Evolutionary conservation across 2,888 invertebrate genomes (phyloP).

Genomic region (Beris chalybata): DNA sequence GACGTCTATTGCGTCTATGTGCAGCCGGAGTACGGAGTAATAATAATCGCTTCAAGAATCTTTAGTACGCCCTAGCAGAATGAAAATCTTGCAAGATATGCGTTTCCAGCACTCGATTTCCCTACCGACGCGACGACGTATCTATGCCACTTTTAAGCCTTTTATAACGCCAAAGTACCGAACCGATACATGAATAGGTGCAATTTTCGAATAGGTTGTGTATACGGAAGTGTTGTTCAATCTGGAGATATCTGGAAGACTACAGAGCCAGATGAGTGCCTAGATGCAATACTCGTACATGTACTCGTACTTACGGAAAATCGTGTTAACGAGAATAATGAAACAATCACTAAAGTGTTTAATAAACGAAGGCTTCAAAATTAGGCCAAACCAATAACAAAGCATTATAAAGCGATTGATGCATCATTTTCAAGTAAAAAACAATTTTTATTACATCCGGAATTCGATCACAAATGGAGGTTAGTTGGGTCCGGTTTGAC

Average conservation of each 20-base stretch:
- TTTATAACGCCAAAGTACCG: not conserved
- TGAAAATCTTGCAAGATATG: not conserved
- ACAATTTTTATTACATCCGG: not conserved
- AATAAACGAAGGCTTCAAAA: not conserved
- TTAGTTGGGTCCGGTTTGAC: constrained; percentile 11
- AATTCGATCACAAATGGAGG: not conserved
- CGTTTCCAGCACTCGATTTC: not conserved
- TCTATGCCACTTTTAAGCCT: not conserved
- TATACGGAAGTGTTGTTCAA: not conserved
- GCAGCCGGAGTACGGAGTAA: not conserved
- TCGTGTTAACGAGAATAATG: too few relatives aligned
- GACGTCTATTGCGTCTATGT: not conserved
- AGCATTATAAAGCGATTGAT: not conserved
- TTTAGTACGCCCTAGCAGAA: not conserved
- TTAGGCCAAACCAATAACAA: constrained; percentile 13
- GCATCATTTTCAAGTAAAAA: not conserved
- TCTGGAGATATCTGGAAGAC: too few relatives aligned
- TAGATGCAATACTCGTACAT: too few relatives aligned
- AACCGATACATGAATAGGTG: not conserved
- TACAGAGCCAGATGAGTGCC: too few relatives aligned
- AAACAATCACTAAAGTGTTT: too few relatives aligned
- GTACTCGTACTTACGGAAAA: too few relatives aligned
- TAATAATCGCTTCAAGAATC: constrained; percentile 1
- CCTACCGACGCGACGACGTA: not conserved
- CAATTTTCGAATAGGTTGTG: not conserved